These are phyloP conservation scores for Oreochromis mossambicus DNA, from an alignment of 2,797 vertebrate genomes.

Conservation along the genomic window DNA sequence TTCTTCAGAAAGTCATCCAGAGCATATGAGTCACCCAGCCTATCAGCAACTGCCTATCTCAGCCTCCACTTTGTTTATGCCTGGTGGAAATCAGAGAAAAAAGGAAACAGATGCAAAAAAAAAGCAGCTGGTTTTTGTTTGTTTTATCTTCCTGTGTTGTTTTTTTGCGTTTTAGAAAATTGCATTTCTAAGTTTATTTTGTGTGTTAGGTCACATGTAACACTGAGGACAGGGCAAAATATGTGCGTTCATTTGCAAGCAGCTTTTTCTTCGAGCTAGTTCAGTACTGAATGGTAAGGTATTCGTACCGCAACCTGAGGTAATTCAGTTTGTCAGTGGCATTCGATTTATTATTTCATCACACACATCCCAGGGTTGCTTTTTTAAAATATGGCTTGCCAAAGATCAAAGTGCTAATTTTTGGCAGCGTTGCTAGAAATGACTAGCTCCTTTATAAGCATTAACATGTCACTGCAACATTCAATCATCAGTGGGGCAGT, in stretches of 20 bases:
- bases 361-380: not conserved
- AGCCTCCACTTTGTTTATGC: conserved; percentile 8
- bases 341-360: not conserved
- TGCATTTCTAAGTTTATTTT: not conserved
- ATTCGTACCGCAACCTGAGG: not conserved
- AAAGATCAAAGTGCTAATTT: conserved; percentile 2
- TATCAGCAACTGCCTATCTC: conserved; percentile 5
- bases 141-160: not conserved
- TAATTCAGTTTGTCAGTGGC: not conserved
- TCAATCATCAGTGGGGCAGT: not conserved
- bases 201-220: not conserved
- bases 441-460: not conserved
- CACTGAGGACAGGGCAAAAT: not conserved
- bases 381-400: not conserved
- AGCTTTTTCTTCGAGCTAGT: not conserved
- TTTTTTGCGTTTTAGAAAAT: not conserved
- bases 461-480: not conserved
- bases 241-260: not conserved
- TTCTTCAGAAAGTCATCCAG: conserved; percentile 9
- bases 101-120: not conserved
- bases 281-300: not conserved
- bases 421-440: not conserved
- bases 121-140: not conserved
- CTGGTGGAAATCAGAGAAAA: conserved; percentile 5
- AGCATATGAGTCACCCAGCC: conserved; percentile 18